Evolutionary conservation across 2,888 invertebrate species (phyloP), one percentile per base, ranked within the genome.

Genomic region (Drosophila kuntzei): DNA sequence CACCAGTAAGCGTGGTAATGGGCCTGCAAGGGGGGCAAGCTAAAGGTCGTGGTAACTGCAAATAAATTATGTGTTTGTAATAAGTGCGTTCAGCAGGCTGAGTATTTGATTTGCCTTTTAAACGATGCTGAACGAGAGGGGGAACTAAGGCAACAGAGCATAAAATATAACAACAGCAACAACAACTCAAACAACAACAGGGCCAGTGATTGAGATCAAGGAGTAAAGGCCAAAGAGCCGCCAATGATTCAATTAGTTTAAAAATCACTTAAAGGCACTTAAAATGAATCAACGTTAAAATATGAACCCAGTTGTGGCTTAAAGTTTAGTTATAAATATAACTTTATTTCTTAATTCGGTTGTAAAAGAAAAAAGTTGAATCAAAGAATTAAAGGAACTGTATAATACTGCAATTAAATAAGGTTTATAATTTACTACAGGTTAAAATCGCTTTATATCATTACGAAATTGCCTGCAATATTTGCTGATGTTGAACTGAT

Each of bases 31-130:
- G 32, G 27, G 27, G 18, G 8, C 36, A 51, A 11, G 25, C 8
- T 7, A 39, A 61, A 60, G 22, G 29, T 25, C 36, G 39, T 37
- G 47, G 20, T 25, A 34, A 32, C 49, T 65, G 65, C 67, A 69
- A 82, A 85, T 85, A 85, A 82, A 80, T 76, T 59, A 76, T 58
- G 69, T 82, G 79, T 69, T 81, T 63, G 72, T 68, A 72, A 70
- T 76, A 65, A 66, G 62, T 69, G 49, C 47, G 57, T 61, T 74
- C 67, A 53, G 44, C 41, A 39, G 49, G 25, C 44, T 53, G 61
- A 61, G 67, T 54, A 44, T 60, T 75, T 68, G 71, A 68, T 77
- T 80, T 63, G 66, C 53, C 57, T 50, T 66, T 58, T 65, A 67
- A 79, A 32, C 67, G 64, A 65, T 62, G 62, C 59, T 25, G 32